phyloP scores from a whole-genome alignment of 2,113 vertebrate species.

The Narcine bancroftii region DNA sequence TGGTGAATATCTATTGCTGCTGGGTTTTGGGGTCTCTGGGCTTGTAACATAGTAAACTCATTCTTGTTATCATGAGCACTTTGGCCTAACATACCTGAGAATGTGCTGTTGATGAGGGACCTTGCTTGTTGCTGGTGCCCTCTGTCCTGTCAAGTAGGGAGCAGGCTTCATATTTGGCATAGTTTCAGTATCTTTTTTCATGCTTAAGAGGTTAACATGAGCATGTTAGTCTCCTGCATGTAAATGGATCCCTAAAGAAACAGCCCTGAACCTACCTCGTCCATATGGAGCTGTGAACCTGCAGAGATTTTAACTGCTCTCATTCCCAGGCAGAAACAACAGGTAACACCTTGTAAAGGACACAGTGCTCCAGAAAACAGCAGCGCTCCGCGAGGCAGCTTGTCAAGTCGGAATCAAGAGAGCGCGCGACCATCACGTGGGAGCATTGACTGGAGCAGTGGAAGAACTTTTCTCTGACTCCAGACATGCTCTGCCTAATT shows the following conservation, averaged over 20 bases:
- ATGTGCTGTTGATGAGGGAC: background rate
- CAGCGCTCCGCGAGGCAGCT: background rate
- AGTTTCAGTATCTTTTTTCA: background rate
- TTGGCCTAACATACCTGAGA: background rate
- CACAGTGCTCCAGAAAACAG: background rate
- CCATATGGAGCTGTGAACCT: background rate
- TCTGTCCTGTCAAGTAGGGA: too few species aligned
- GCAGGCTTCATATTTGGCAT: background rate
- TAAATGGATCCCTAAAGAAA: background rate
- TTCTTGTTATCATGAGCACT: too few species aligned
- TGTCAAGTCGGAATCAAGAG: background rate
- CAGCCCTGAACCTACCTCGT: background rate
- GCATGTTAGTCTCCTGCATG: background rate
- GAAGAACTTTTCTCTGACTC: background rate
- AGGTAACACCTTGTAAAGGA: background rate
- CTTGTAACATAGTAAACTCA: too few species aligned
- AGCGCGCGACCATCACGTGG: background rate
- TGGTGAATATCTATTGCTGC: too few species aligned
- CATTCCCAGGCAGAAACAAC: background rate
- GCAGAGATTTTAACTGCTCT: background rate
- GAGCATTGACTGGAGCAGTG: too few species aligned
- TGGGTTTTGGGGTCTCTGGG: too few species aligned
- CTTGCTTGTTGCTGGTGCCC: background rate
- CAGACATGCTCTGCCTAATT: background rate
- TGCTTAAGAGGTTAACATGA: background rate